phyloP scores from a whole-genome alignment of 2,797 vertebrate species.

The Dermochelys coriacea region DNA sequence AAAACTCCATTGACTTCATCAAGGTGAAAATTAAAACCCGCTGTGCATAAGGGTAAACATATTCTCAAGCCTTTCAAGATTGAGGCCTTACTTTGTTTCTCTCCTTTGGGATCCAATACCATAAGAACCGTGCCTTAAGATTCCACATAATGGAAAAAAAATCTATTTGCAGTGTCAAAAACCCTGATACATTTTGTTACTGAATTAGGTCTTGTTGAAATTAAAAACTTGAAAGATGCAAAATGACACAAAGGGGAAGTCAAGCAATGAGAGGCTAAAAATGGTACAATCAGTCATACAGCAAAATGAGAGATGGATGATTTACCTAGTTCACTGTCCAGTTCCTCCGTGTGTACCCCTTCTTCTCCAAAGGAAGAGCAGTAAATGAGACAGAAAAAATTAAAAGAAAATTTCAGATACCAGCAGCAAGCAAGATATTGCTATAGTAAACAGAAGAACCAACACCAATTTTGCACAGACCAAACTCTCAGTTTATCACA shows the following conservation, averaged over 20 bases:
- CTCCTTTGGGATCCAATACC: neutral
- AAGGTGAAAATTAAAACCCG: neutral
- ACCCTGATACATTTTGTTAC: neutral
- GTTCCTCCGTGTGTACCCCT: constrained; percentile 99
- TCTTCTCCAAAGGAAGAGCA: constrained; percentile 90
- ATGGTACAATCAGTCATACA: constrained; percentile 63
- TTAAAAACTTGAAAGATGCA: constrained; percentile 53
- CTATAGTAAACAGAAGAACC: constrained; percentile 77
- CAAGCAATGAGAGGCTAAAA: constrained; percentile 66
- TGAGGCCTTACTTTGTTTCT: neutral
- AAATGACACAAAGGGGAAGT: constrained; percentile 66
- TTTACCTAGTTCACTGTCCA: constrained; percentile 99
- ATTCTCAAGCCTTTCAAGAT: neutral
- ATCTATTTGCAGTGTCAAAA: neutral
- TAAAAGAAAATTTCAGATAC: constrained; percentile 87
- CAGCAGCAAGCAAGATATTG: constrained; percentile 83
- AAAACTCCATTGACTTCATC: neutral
- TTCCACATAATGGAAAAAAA: neutral
- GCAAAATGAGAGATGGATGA: constrained; percentile 73
- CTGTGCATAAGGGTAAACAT: accelerated
- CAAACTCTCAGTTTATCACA: constrained; percentile 63
- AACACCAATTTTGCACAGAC: constrained; percentile 54
- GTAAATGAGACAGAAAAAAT: constrained; percentile 84
- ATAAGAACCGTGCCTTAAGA: neutral
- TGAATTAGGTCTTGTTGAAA: constrained; percentile 36